Base-by-base conservation (phyloP, 2,888 invertebrate genomes). In the Apodemia duryi region DNA sequence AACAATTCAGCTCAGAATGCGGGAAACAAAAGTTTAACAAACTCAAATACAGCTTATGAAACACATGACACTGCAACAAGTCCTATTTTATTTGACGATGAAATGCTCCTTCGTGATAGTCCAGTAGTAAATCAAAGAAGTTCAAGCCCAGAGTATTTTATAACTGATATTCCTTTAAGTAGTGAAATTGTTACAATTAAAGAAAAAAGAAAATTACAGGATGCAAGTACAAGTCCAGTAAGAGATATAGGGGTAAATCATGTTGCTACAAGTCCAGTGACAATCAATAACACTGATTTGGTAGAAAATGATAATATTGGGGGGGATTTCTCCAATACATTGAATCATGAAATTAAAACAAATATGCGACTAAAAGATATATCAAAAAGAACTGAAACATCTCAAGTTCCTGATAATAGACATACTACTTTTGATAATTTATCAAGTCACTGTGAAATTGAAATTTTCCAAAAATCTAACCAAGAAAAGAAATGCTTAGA, bases 401-500 rank as follows among this genome's bases (percentile, higher is more conserved):
- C 57, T 32, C 32, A 57, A 57, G 57, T 57, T 57, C 57, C 13
- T 11, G 57, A 57, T 11, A 57, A 32, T 32, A 57, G 32, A 57
- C 66, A 70, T 57, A 66, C 61, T 64, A 63, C 43, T 35, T 63
- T 66, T 61, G 61, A 66, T 49, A 66, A 67, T 54, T 62, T 71
- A 61, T 35, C 68, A 62, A 73, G 64, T 66, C 61, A 66, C 35
- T 63, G 67, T 66, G 72, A 71, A 65, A 46, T 72, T 6, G 72
- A 73, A 69, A 69, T 71, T 63, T 67, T 67, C 65, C 64, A 65
- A 60, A 65, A 72, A 61, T 61, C 64, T 61, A 35, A 49, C 43
- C 75, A 79, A 71, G 78, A 79, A 72, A 77, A 74, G 68, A 71
- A 76, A 70, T 82, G 78, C 66, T 71, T 84, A 51, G 81, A 85